These are phyloP conservation scores for Cephus runcator DNA, from an alignment of 2,888 invertebrate species.

Conservation along the genomic window DNA sequence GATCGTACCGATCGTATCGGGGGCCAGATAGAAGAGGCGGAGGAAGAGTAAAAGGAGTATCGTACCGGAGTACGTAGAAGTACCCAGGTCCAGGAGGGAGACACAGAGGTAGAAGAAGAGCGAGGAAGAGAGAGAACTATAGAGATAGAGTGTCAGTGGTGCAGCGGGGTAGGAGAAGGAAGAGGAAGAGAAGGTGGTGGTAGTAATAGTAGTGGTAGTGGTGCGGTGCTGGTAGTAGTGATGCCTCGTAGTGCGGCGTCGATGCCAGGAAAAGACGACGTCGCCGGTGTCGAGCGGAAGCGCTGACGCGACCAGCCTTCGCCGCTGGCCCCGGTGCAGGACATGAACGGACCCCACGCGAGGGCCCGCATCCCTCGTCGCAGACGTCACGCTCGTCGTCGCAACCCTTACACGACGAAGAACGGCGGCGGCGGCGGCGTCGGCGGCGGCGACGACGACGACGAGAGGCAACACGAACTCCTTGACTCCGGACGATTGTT, in stretches of 20 bases:
- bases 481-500: not conserved
- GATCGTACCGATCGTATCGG: not conserved
- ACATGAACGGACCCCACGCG: slow-evolving; percentile 42
- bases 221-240: slow-evolving; percentile 34
- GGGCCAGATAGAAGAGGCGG: not conserved
- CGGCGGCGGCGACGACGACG: slow-evolving; percentile 10
- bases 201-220: slow-evolving; percentile 21
- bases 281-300: slow-evolving; percentile 40
- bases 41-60: not conserved
- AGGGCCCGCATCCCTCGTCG: slow-evolving; percentile 32
- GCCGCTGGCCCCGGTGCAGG: slow-evolving; percentile 52
- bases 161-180: slow-evolving; percentile 7
- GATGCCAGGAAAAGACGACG: slow-evolving; percentile 25
- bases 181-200: slow-evolving; percentile 15
- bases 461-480: not conserved
- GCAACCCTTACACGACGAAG: not conserved
- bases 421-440: slow-evolving; percentile 4
- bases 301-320: slow-evolving; percentile 61
- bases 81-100: not conserved
- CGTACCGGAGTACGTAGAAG: not conserved
- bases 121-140: slow-evolving; percentile 14
- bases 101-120: slow-evolving; percentile 7
- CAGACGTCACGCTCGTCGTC: slow-evolving; percentile 15
- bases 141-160: slow-evolving; percentile 13
- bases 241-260: slow-evolving; percentile 50